Percentiles rank a stretch among this genome's conserved stretches.
phyloP scores from a whole-genome alignment of 2,113 vertebrate species.

The Typhlomys cinereus region DNA sequence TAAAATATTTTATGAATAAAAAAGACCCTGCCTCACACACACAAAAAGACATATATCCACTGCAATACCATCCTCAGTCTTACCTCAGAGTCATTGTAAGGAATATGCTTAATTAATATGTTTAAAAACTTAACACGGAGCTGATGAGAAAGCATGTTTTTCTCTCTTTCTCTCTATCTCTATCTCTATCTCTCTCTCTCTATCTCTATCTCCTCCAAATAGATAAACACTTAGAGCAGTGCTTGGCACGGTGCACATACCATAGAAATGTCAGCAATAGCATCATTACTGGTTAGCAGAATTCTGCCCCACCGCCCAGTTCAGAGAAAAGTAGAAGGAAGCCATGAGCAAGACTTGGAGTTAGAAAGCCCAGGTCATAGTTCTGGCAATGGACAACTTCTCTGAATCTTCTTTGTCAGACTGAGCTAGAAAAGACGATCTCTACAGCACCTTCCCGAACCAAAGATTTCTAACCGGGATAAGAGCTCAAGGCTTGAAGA shows the following conservation, averaged over 20 bases:
- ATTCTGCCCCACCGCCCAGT: not conserved
- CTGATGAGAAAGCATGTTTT: too few relatives aligned
- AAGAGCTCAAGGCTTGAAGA: not conserved
- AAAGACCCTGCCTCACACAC: too few relatives aligned
- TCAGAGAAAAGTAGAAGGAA: not conserved
- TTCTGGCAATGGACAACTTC: not conserved
- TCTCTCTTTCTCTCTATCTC: too few relatives aligned
- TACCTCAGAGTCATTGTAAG: not conserved
- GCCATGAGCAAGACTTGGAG: not conserved
- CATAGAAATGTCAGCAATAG: not conserved
- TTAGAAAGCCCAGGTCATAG: not conserved
- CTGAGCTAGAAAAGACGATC: slow-evolving; percentile 10
- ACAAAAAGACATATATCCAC: too few relatives aligned
- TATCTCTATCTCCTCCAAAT: too few relatives aligned
- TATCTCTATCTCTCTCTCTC: too few relatives aligned
- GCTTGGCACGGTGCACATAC: not conserved
- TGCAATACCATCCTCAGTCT: not conserved
- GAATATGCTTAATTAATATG: not conserved
- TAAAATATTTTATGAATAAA: too few relatives aligned
- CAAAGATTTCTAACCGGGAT: slow-evolving; percentile 12
- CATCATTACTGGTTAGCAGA: not conserved
- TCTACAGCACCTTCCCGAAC: slow-evolving; percentile 35
- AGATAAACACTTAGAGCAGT: not conserved
- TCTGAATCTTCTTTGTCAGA: slow-evolving; percentile 2
- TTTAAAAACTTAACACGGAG: not conserved